Evolutionary conservation across 1,140 invertebrate genomes (phyloP).

Genomic region (Atta cephalotes): DNA sequence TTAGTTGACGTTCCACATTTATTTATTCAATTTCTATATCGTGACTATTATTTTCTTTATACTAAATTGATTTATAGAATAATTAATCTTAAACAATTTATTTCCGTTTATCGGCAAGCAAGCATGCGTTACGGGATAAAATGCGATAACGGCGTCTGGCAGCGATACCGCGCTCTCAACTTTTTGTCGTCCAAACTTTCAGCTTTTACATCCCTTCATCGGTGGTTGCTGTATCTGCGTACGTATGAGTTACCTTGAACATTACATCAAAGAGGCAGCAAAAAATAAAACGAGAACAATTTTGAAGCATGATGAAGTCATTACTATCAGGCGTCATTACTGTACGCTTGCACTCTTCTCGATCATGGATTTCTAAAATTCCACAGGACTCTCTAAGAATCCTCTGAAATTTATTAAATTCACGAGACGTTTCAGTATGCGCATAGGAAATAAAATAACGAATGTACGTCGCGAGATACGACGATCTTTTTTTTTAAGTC

Average conservation of each 20-base stretch:
- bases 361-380: not conserved
- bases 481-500: slow-evolving; percentile 18
- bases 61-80: not conserved
- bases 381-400: not conserved
- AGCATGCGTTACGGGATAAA: slow-evolving; percentile 26
- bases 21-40: not conserved
- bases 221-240: not conserved
- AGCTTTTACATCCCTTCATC: slow-evolving; percentile 33
- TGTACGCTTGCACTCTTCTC: not conserved
- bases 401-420: slow-evolving; percentile 31
- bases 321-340: slow-evolving; percentile 39
- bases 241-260: not conserved
- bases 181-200: slow-evolving; percentile 39
- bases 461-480: slow-evolving; percentile 8
- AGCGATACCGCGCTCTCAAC: slow-evolving; percentile 11
- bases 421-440: not conserved
- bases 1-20: not conserved
- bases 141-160: slow-evolving; percentile 18
- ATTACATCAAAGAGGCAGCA: not conserved
- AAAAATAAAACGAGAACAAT: slow-evolving; percentile 38
- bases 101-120: slow-evolving; percentile 6
- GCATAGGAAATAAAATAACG: slow-evolving; percentile 46
- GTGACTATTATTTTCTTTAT: not conserved
- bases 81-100: slow-evolving; percentile 27
- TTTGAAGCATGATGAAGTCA: slow-evolving; percentile 31